Base-by-base conservation (phyloP, 2,797 vertebrate genomes). In the Adrianichthys oophorus region DNA sequence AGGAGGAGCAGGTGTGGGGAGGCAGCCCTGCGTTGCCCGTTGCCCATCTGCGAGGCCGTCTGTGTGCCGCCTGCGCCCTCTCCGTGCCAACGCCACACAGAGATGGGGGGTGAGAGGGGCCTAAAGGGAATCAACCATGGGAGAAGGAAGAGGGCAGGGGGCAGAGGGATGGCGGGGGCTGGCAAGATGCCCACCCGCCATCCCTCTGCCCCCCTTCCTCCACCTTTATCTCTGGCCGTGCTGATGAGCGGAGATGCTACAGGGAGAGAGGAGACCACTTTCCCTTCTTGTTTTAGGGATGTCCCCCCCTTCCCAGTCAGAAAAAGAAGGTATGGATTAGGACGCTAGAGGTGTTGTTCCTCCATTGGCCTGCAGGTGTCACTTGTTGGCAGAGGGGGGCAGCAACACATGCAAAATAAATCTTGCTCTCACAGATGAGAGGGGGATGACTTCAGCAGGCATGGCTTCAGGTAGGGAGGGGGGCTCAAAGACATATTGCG, bases 11-110 rank as follows among this genome's bases (percentile, higher is more conserved):
- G 91, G 92, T 93, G 92, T 92, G 89, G 79, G 77, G 82, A 86
- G 89, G 87, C 90, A 86, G 90, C 91, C 89, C 89, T 80, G 84
- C 74, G 37, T 89, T 87, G 91, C 89, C 90, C 90, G 85, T 83
- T 89, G 89, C 90, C 92, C 92, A 93, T 93, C 92, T 93, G 92
- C 88, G 90, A 87, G 86, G 85, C 91, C 90, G 91, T 92, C 92
- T 93, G 92, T 92, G 91, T 83, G 90, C 90, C 87, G 88, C 86
- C 89, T 92, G 90, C 72, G 85, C 90, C 90, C 86, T 70, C 74
- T 66, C 85, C 23, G 84, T 93, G 91, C 92, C 92, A 93, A 88
- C 76, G 71, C 83, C 78, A 75, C 78, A 78, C 76, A 80, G 80
- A 85, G 82, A 67, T 12, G 70, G 68, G 62, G 83, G 78, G 76